Base-by-base conservation (phyloP, 2,113 vertebrate genomes). In the Amblyopsis rosae region DNA sequence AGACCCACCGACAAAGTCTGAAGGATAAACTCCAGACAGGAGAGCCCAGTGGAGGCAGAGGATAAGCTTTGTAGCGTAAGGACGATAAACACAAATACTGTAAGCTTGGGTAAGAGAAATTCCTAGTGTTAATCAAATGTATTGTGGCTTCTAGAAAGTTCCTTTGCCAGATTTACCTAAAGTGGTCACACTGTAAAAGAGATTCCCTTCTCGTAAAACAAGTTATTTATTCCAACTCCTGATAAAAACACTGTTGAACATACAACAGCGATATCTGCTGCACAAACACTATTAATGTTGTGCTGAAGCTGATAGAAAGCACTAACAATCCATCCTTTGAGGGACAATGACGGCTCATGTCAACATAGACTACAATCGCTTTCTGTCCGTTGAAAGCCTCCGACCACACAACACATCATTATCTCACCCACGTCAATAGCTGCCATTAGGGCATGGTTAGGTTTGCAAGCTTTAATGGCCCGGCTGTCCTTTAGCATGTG, bases 401-500 rank as follows among this genome's bases (percentile, higher is more conserved):
- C 63, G 17, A 70, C 60, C 63, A 47, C 19, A 12, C 53, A 2
- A 16, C 58, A 60, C 33, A 59, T 73, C 55, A 72, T 81, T 70
- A 76, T 81, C 68, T 60, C 59, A 49, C 6, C 61, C 67, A 72
- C 79, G 80, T 83, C 82, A 80, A 73, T 69, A 68, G 76, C 65
- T 32, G 66, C 62, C 80, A 70, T 85, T 75, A 80, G 75, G 69
- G 65, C 70, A 70, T 65, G 57, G 68, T 64, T 41, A 64, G 55
- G 76, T 75, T 62, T 75, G 69, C 63, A 19, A n/a, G 54, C 51
- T 4, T 59, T 87, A 86, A 86, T 74, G 72, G 72, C 72, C 65
- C 73, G 47, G 64, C 69, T 68, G 79, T 84, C 86, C 82, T 84
- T 84, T 72, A 66, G 17, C 16, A 3, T 74, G 62, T 41, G 83